Evolutionary conservation across 2,888 invertebrate species (phyloP).

Genomic region (Creontiades dilutus): DNA sequence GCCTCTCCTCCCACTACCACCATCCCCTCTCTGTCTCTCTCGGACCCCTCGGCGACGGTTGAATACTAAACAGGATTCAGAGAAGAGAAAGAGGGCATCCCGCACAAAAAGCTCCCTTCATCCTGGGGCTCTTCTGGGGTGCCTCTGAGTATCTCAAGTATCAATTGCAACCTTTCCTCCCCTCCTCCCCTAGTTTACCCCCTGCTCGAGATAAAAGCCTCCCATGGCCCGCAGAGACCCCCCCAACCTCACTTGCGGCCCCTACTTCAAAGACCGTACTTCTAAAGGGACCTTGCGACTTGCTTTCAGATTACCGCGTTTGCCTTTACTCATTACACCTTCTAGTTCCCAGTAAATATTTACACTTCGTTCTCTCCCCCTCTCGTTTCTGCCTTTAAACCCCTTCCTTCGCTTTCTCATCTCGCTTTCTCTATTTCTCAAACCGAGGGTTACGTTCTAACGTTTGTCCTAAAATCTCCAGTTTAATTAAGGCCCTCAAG

Average conservation of each 20-base stretch:
- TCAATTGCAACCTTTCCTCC: conserved; percentile 66
- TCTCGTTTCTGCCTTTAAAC: neutral
- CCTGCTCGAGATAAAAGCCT: conserved; percentile 48
- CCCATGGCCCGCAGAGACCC: neutral
- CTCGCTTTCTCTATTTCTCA: conserved; percentile 28
- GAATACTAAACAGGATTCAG: conserved; percentile 68
- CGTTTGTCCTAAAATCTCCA: conserved; percentile 49
- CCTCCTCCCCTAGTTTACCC: conserved; percentile 16
- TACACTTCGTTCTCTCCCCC: conserved; percentile 44
- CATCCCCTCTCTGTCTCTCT: neutral
- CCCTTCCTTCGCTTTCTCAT: conserved; percentile 49
- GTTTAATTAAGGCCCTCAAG: conserved; percentile 54
- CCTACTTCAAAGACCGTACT: conserved; percentile 61
- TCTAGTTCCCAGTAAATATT: conserved; percentile 65
- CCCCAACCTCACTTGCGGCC: neutral
- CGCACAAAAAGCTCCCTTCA: conserved; percentile 61
- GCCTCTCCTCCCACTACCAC: neutral
- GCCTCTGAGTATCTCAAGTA: conserved; percentile 69
- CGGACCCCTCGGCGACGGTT: conserved; percentile 26
- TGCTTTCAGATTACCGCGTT: conserved; percentile 72
- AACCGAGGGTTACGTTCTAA: conserved; percentile 46
- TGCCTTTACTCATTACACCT: conserved; percentile 72
- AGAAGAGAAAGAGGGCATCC: conserved; percentile 45
- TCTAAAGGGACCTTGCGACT: conserved; percentile 61
- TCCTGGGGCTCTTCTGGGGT: neutral